phyloP scores from a whole-genome alignment of 1,140 invertebrate genomes.

The Drosophila sechellia region DNA sequence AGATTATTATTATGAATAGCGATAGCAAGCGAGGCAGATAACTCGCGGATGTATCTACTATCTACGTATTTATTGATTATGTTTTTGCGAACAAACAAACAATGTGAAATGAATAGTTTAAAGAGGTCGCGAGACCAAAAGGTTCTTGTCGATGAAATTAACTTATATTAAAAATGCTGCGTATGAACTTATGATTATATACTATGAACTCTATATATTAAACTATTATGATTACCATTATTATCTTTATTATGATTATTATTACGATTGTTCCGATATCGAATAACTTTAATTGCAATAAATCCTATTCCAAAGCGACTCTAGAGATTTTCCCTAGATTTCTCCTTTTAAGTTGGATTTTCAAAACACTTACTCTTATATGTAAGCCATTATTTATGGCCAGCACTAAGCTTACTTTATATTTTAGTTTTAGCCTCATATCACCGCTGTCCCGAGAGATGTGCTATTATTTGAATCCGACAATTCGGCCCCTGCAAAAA shows the following conservation, averaged over 20 bases:
- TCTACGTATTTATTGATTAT: conserved; percentile 37
- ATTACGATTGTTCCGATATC: conserved; percentile 11
- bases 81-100: conserved; percentile 35
- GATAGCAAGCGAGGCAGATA: conserved; percentile 16
- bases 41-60: conserved; percentile 32
- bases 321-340: background rate
- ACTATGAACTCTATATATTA: conserved; percentile 75
- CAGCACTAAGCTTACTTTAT: conserved; percentile 31
- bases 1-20: conserved; percentile 30
- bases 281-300: conserved; percentile 34
- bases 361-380: background rate
- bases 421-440: conserved; percentile 24
- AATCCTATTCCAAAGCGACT: conserved; percentile 34
- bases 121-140: conserved; percentile 20
- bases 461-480: conserved; percentile 6
- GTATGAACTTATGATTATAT: conserved; percentile 84
- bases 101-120: conserved; percentile 61
- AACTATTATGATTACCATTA: conserved; percentile 60
- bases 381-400: conserved; percentile 11
- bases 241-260: conserved; percentile 48
- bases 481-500: conserved; percentile 37
- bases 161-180: conserved; percentile 79
- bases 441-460: background rate
- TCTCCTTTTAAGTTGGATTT: background rate
- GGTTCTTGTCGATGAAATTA: conserved; percentile 31